Base-by-base conservation (phyloP, 2,888 invertebrate genomes). In the Beris chalybata region DNA sequence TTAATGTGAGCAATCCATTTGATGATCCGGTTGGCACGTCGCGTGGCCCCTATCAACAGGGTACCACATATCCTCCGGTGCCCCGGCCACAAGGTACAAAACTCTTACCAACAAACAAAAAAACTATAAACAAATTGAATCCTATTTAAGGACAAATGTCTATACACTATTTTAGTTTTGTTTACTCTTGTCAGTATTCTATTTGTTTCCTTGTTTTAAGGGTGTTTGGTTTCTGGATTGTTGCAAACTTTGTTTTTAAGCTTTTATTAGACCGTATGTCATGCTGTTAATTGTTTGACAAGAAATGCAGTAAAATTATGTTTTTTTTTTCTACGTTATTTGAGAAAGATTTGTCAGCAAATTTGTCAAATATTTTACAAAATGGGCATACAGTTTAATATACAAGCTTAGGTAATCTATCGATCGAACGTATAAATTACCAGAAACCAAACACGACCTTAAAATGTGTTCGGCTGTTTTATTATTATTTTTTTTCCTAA, bases 1-100 rank as follows among this genome's bases (percentile, higher is more conserved):
- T 91, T 80, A 91, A 86, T 86, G 90, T 91, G 82, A 90, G 90
- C 82, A 91, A 91, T 85, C 92, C 91, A 74, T 91, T 92, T 85
- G 91, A 91, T 83, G 92, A 91, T 85, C 84, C 85, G 72, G 80
- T 81, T 67, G 64, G 66, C 68, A 77, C 76, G 74, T 76, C 72
- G 66, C 72, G 73, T 72, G 70, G 71, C 71, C 77, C 78, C 73
- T 79, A 78, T 76, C 64, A 32, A 47, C 78, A 77, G 72, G 74
- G 74, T 71, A 75, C 82, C 74, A 76, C 76, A 74, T 78, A 74
- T 73, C 77, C 80, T 76, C 78, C 81, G 70, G 80, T 80, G 77
- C 78, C 78, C 76, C 80, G 81, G 76, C 75, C 80, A 77, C 80
- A 79, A 81, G 81, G 81, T 81, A 79, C 70, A 71, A 63, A 29